Conservation (phyloP, 2,113 vertebrate species). For the Maccullochella peelii region DNA sequence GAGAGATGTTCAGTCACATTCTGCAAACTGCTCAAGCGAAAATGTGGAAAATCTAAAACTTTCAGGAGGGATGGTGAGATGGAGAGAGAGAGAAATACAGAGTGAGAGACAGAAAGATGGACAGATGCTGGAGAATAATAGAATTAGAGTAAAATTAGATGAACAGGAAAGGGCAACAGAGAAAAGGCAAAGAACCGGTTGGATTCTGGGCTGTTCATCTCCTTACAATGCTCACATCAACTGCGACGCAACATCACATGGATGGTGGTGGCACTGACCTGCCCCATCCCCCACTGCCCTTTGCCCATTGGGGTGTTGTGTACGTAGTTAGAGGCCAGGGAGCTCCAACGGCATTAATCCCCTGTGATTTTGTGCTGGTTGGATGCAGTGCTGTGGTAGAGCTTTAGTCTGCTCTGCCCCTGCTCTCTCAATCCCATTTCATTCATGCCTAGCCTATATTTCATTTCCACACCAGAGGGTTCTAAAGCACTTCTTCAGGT, state of each 20-base stretch:
- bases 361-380: slow-evolving; percentile 59
- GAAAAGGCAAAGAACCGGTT: slow-evolving; percentile 43
- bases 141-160: slow-evolving; percentile 47
- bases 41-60: slow-evolving; percentile 46
- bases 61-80: slow-evolving; percentile 37
- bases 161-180: slow-evolving; percentile 30
- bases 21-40: slow-evolving; percentile 49
- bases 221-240: slow-evolving; percentile 57
- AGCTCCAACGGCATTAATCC: slow-evolving; percentile 70
- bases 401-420: slow-evolving; percentile 56
- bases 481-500: slow-evolving; percentile 75
- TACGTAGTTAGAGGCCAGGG: slow-evolving; percentile 56
- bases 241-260: slow-evolving; percentile 53
- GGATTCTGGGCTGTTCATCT: slow-evolving; percentile 37
- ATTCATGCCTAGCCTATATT: slow-evolving; percentile 73
- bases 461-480: slow-evolving; percentile 69
- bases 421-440: slow-evolving; percentile 69
- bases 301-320: slow-evolving; percentile 66
- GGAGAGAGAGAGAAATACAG: neutral
- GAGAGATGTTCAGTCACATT: slow-evolving; percentile 53
- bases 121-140: slow-evolving; percentile 20
- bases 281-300: slow-evolving; percentile 61
- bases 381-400: slow-evolving; percentile 62
- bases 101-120: neutral
- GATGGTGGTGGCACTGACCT: slow-evolving; percentile 53